Evolutionary conservation across 2,888 invertebrate species (phyloP).

Genomic region (Bruchidius siliquastri): DNA sequence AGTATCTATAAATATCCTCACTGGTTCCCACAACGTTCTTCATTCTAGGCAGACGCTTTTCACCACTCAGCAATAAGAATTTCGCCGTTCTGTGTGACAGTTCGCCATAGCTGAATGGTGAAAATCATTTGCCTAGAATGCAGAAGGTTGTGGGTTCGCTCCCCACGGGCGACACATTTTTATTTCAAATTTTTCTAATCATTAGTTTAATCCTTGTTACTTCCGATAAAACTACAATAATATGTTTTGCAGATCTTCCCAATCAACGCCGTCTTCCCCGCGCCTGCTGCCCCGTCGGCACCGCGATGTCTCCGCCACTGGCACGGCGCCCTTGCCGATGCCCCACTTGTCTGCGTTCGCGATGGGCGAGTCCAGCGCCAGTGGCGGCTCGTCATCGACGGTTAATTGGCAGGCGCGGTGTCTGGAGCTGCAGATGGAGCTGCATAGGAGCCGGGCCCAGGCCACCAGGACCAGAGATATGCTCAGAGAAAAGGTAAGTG

Average conservation of each 20-base stretch:
- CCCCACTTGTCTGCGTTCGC: slow-evolving; percentile 36
- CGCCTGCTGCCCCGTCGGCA: slow-evolving; percentile 66
- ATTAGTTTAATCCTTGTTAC: too few species aligned
- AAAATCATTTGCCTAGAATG: too few species aligned
- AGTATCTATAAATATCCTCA: too few species aligned
- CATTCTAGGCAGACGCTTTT: too few species aligned
- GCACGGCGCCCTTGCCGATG: slow-evolving; percentile 33
- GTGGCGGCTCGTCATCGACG: slow-evolving; percentile 29
- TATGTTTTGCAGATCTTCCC: slow-evolving; percentile 35
- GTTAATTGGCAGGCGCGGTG: slow-evolving; percentile 89
- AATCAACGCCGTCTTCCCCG: slow-evolving; percentile 70
- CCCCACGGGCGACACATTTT: too few species aligned
- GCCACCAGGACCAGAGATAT: slow-evolving; percentile 82
- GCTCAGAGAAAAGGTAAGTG: slow-evolving; percentile 79
- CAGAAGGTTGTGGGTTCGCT: too few species aligned
- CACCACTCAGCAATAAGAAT: too few species aligned
- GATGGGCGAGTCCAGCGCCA: slow-evolving; percentile 43
- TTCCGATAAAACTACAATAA: too few species aligned
- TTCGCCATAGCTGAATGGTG: too few species aligned
- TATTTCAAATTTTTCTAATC: too few species aligned
- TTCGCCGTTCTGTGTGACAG: too few species aligned
- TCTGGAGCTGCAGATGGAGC: slow-evolving; percentile 76
- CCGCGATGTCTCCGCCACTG: slow-evolving; percentile 52
- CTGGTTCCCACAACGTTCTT: too few species aligned
- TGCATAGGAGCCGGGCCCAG: slow-evolving; percentile 81